Base-by-base conservation (phyloP, 2,797 vertebrate genomes). In the Tarsius wallacei region DNA sequence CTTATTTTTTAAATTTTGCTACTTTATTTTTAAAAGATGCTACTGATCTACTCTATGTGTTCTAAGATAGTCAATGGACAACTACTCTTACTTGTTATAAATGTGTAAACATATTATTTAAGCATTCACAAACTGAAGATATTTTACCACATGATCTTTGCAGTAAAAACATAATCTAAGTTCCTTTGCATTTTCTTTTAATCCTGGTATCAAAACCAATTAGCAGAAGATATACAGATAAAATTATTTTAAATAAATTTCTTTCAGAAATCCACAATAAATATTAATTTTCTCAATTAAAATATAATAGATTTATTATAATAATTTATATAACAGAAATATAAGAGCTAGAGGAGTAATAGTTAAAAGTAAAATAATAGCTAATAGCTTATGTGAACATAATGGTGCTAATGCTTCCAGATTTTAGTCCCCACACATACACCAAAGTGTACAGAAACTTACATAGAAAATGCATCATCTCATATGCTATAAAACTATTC, bases 231-330 rank as follows among this genome's bases (percentile, higher is more conserved):
- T 66, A 55, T 2, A 63, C 31, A 82, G 33, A 68, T 83, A 57
- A 84, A 73, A 70, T 22, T 11, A 2, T 42, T 96, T 87, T 83
- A 81, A 76, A 81, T 36, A 70, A 33, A 74, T 21, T 94, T 83
- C 14, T 90, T 57, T 57, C 17, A 71, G 19, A 22, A 28, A 15
- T 16, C 74, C 42, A 85, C 1, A 22, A 33, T 47, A 12, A 36
- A 12, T 19, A 82, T 61, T 86, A 73, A 57, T 70, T 53, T 49
- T 82, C 42, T 42, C 78, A 47, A 53, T 68, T 87, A 83, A 80
- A 49, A 68, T 33, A 73, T 33, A 47, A 31, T 31, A 36, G 68
- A 55, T 82, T 55, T 66, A 53, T 26, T 19, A 49, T 57, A 89
- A 13, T 8, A 85, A 4, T 36, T 53, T 90, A 90, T 90, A 59